Evolutionary conservation across 2,888 invertebrate species (phyloP), one percentile per base, ranked within the genome.

Genomic region (Dolichopus griseipennis): DNA sequence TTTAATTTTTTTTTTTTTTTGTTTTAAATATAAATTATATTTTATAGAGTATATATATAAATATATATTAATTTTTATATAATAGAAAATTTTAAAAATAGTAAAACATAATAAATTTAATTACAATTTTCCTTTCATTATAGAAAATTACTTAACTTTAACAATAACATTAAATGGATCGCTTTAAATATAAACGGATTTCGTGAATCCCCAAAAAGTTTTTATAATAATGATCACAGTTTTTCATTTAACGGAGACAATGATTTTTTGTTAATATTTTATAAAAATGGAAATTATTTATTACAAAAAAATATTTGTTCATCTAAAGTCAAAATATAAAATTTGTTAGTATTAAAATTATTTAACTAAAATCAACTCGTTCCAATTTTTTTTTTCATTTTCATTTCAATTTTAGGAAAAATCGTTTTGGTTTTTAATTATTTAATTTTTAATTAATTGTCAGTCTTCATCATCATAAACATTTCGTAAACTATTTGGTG

Each of bases 151-250:
- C 68, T 77, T 9, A 72, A 72, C 37, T 67, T 61, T 10, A 71
- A 73, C 18, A 70, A 73, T 20, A 73, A 73, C 27, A 76, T 80
- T 68, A 78, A 81, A 2, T 86, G 86, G 85, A 75, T 77, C 64
- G 81, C 83, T 65, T 73, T 86, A 64, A 83, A 85, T 72, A 81
- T 86, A 9, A 84, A 85, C 74, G 86, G 86, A 61, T 86, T 85
- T 75, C 80, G 81, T 3, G 85, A 86, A 74, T 78, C 82, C 68
- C 84, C 85, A 18, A 76, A 84, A 1, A 81, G 80, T 68, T 85
- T 84, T 82, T 75, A 75, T 68, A 74, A 79, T 64, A 78, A 81
- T 65, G 83, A 85, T 74, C 83, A 85, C 73, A 78, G 78, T 70
- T 84, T 79, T 72, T 79, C 78, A 68, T 78, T 78, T 10, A 69